Evolutionary conservation across 2,797 vertebrate genomes (phyloP), one percentile per base, ranked within the genome.

Genomic region (Mastacembelus armatus): DNA sequence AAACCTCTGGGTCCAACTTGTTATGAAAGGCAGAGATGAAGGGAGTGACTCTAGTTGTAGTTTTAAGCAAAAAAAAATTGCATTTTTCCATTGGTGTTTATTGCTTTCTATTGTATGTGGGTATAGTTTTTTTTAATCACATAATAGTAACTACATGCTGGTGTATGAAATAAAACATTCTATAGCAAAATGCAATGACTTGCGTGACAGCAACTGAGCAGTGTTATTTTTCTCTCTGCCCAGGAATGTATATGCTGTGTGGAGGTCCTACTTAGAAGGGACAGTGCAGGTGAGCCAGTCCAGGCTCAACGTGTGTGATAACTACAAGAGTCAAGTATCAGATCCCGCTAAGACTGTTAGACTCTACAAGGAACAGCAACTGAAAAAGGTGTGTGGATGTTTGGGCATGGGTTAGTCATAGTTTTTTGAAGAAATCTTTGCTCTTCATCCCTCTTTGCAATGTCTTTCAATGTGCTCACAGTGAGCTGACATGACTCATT

Each of bases 211-310:
- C 49, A 38, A 36, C 24, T 55, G 22, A 29, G 29, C 57, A 64
- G 11, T 24, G 32, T 30, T 67, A 9, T 69, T 16, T 55, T 71
- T 59, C 54, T 76, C 45, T 61, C 49, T 38, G 32, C 32, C 36
- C 61, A 99, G 98, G 91, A 98, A 96, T 88, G 96, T 98, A 87
- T 98, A 97, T 66, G 96, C 96, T 1, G 96, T 98, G 61, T 99
- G 98, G 97, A 95, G 96, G 85, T 95, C 97, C 0, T 97, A 96
- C 81, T 86, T 99, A 24, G 97, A 99, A 86, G 96, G 96, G 76
- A 97, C 96, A 0, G 92, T 98, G 84, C 96, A 98, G 84, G 96
- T 98, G 87, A 96, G 96, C 71, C 97, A 99, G 45, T 97, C 97
- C 47, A 95, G 96, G 54, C 96, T 99, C 82, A 98, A 95, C 33